Evolutionary conservation across 2,797 vertebrate genomes (phyloP), one percentile per base, ranked within the genome.

Genomic region (Hipposideros larvatus): DNA sequence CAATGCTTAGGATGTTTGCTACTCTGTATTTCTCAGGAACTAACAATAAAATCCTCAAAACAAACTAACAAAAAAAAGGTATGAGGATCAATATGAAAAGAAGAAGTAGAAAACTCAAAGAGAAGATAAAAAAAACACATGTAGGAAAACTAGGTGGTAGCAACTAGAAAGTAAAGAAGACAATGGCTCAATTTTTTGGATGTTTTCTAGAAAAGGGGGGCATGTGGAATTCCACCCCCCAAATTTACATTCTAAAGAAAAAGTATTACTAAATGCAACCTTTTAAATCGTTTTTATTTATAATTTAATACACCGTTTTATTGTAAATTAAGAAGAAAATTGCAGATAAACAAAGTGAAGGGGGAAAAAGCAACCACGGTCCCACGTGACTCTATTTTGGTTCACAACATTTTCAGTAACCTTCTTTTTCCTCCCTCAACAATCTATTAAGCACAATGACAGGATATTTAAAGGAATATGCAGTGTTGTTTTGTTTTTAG

Each of bases 391-490:
- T 84, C 82, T 71, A 74, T 46, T 91, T 26, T 51, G n/a, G 48
- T 68, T 71, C 70, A 83, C 43, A 90, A 24, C 63, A 48, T 79
- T 51, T 68, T 92, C 31, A 41, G 26, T 66, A 70, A 80, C 3
- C 31, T 94, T 18, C 31, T 51, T 83, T 87, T 63, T 37, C 5
- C 19, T 74, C 14, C 46, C 37, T 79, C 53, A 59, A 78, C n/a
- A 87, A 89, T 65, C 31, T 55, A 65, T 48, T 95, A 78, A 24
- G 3, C 26, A 75, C n/a, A 75, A 16, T 65, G 79, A 84, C 22
- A 88, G 59, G 68, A 88, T 91, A 31, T 89, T 92, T 65, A 89
- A 90, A 91, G 53, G 57, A 92, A 89, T 34, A 85, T 8, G 15
- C 28, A 86, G n/a, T 9, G 5, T 31, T 92, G 31, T 79, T 94